Conservation (phyloP, 53 echinoderm and acorn worm species). For the Hippasteria phrygiana region DNA sequence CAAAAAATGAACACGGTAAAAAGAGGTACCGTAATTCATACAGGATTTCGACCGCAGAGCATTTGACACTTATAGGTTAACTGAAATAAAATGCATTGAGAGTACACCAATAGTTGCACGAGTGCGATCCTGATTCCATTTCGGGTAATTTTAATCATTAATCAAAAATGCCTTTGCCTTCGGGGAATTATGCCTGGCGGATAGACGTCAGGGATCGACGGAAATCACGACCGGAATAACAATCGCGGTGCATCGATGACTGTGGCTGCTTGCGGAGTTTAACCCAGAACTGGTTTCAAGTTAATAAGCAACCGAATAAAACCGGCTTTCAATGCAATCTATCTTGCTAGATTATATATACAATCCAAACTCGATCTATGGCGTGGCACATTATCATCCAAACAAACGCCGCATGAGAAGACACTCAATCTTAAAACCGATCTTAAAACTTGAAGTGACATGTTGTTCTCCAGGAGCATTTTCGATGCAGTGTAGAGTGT, state of each 20-base stretch:
- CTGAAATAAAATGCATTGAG: constrained; percentile 1
- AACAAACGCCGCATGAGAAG: no score
- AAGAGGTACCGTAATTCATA: no score
- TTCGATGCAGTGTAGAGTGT: no score
- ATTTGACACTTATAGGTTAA: neutral
- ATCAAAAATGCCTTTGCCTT: neutral
- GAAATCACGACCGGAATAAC: constrained; percentile 1
- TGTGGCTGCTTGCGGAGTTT: neutral
- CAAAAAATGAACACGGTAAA: no score
- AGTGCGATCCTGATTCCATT: neutral
- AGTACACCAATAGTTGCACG: neutral
- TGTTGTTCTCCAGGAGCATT: no score
- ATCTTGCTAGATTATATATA: neutral
- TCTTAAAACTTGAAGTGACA: no score
- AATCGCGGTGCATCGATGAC: neutral
- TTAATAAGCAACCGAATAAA: neutral
- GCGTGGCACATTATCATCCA: no score
- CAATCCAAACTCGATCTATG: no score
- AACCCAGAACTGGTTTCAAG: neutral
- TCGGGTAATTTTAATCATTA: neutral
- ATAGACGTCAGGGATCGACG: neutral
- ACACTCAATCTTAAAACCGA: no score
- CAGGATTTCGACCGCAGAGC: neutral
- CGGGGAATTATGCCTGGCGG: neutral
- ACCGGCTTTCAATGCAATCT: neutral